Evolutionary conservation across 2,797 vertebrate species (phyloP).

Genomic region (Crocidura indochinensis): DNA sequence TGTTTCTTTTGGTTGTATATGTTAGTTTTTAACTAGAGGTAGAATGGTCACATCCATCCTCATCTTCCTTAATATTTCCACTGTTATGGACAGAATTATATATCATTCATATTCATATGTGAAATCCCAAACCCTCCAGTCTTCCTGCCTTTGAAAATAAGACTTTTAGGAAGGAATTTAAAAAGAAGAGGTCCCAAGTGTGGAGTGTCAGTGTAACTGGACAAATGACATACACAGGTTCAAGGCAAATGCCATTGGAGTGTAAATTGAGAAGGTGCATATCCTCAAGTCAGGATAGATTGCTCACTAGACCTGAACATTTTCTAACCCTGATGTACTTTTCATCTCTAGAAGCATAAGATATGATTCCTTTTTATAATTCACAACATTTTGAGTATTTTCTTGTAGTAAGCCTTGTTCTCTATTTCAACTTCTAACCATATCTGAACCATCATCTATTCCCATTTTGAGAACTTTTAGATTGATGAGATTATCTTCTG

Average conservation of each 20-base stretch:
- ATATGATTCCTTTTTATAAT: background rate
- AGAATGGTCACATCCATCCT: background rate
- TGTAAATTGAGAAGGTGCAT: background rate
- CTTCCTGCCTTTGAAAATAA: background rate
- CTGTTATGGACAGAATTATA: background rate
- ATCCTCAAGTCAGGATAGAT: background rate
- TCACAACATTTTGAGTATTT: background rate
- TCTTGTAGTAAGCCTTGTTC: background rate
- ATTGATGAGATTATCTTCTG: background rate
- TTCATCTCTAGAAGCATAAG: background rate
- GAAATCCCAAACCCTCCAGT: background rate
- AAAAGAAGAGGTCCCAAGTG: background rate
- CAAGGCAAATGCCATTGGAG: background rate
- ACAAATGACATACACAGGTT: background rate
- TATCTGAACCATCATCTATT: background rate
- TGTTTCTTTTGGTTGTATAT: background rate
- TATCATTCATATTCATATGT: background rate
- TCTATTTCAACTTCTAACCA: background rate
- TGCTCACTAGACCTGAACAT: background rate
- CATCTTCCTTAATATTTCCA: background rate
- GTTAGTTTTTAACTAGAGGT: background rate
- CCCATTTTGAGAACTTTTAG: background rate
- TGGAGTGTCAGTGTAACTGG: background rate
- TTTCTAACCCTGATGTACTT: background rate
- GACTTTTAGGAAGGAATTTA: background rate